Base-by-base conservation (phyloP, 2,888 invertebrate species). In the Megamerina dolium region DNA sequence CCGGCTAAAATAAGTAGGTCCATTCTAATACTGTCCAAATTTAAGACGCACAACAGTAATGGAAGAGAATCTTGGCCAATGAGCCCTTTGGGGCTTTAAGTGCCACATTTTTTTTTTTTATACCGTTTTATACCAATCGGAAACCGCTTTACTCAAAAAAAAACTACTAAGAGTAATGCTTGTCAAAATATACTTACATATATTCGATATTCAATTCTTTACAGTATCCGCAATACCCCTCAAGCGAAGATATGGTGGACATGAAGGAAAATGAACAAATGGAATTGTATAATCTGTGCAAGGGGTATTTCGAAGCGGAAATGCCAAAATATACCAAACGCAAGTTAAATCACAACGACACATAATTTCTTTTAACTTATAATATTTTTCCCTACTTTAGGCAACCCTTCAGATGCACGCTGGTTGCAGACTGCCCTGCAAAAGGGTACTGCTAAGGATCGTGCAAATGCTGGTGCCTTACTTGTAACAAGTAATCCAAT, bases 351-450 rank as follows among this genome's bases (percentile, higher is more conserved):
- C 5, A 31, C 6, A 9, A 9, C 5, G 8, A 18, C 5, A 18
- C 5, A 35, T 6, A 35, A 19, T n/a, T 18, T 23, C 8, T 19
- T 21, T 8, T 37, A 36, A 5, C 31, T 8, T 12, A 14, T 19
- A 18, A 32, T 9, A 6, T 38, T 42, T 4, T 17, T 6, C 18
- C 3, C 13, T 37, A n/a, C n/a, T n/a, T 1, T 10, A 72, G 71
- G 60, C 3, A 69, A 73, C 50, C 67, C 72, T 26, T 56, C 63
- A 0, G 73, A 72, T 54, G 62, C 64, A 1, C 64, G 63, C 13
- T 72, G 72, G 72, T 46, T 72, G 34, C 59, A 69, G 43, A 73
- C 73, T 2, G 73, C 73, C 1, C 44, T 73, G 9, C 65, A 70
- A 42, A 70, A 70, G 37, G 72, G 72, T 20, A 72, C 72, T 20